Percentiles rank a stretch among this genome's conserved stretches.
These are phyloP conservation scores for Pyrrhosoma nymphula DNA, from an alignment of 2,888 invertebrate species.

Conservation along the genomic window DNA sequence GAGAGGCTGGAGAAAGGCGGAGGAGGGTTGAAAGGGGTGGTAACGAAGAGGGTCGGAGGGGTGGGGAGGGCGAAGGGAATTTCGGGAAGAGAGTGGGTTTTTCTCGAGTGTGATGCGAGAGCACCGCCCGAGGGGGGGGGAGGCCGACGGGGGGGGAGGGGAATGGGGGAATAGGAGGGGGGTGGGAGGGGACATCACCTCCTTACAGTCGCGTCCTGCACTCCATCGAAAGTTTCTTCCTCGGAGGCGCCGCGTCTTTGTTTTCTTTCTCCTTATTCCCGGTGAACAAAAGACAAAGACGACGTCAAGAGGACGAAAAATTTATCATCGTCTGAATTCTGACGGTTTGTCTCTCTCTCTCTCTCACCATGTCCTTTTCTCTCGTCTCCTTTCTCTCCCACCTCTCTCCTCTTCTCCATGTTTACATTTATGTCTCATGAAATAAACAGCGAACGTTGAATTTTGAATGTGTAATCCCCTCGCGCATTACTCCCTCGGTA, in stretches of 20 bases:
- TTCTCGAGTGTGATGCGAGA: background rate
- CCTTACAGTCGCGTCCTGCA: background rate
- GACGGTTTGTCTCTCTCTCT: slow-evolving; percentile 5
- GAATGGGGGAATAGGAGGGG: background rate
- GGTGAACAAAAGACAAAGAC: background rate
- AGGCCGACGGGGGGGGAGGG: background rate
- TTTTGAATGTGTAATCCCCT: background rate
- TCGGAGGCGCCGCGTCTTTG: background rate
- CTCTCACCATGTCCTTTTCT: background rate
- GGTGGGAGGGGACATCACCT: background rate
- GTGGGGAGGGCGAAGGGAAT: background rate
- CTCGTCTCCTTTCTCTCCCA: background rate
- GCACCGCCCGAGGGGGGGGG: background rate
- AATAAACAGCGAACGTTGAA: background rate
- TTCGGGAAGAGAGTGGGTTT: background rate
- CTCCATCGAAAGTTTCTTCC: background rate
- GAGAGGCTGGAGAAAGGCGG: background rate
- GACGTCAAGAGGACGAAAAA: background rate
- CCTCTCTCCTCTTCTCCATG: background rate
- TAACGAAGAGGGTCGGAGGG: too few relatives aligned
- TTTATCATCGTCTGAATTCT: slow-evolving; percentile 20
- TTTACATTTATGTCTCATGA: background rate
- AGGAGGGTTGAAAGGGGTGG: background rate
- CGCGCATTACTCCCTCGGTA: background rate
- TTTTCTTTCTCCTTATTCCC: background rate